Evolutionary conservation across 2,113 vertebrate species (phyloP), one percentile per base, ranked within the genome.

Genomic region (Solea solea): DNA sequence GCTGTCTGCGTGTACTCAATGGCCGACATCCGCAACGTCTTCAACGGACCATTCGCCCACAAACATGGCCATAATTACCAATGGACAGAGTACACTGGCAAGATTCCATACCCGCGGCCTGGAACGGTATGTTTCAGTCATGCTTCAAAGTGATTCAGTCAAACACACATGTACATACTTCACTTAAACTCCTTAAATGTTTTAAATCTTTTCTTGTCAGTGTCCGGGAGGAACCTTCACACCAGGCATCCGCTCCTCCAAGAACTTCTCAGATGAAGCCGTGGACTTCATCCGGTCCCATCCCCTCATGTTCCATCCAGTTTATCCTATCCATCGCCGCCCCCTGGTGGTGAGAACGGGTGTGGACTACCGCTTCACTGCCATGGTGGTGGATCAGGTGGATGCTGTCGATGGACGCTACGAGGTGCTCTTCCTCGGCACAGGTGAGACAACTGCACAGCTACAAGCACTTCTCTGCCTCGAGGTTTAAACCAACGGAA

Each of bases 151-250:
- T 41, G 6, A 27, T 16, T n/a, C 15, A 16, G 15, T 46, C 9
- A 64, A 5, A 53, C 15, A 0, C 16, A 59, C 61, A 7, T 8
- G 14, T 6, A 57, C 4, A 0, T 25, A 50, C 46, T 62, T 9
- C 45, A 21, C 13, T 12, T 9, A 7, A 13, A 34, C 9, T 40
- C 45, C 8, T 8, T 71, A 6, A 34, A 34, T 48, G 5, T 12
- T 48, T 48, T 46, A 11, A 46, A 25, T 56, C 16, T 45, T 25
- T 16, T 49, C 5, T n/a, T 65, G 40, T 39, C 70, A 96, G 95
- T 96, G 95, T 87, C 94, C 95, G 2, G 95, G 95, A 66, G 95
- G 95, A 78, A 95, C 94, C 9, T 96, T 95, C 76, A 95, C 94
- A 13, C 94, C 95, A 0, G 93, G 91, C 6, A 82, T 95, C 64